Percentiles rank a stretch among this genome's conserved stretches.
Conservation (phyloP, 1,140 invertebrate genomes). For the Bombus balteatus region DNA sequence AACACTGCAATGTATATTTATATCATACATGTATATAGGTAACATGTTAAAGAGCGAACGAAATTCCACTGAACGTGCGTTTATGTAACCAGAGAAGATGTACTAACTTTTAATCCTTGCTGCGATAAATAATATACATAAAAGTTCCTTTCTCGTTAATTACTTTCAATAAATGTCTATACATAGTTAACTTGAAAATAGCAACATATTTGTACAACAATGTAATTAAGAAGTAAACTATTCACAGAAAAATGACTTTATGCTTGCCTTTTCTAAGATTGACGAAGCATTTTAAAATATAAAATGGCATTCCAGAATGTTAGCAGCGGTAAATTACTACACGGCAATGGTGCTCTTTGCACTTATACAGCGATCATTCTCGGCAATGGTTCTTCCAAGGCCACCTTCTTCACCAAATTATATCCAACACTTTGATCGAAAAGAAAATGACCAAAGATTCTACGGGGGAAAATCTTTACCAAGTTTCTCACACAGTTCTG, state of each 20-base stretch:
- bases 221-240: neutral
- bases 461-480: conserved; percentile 62
- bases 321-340: conserved; percentile 52
- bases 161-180: no score
- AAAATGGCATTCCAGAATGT: conserved; percentile 69
- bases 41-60: no score
- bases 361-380: conserved; percentile 63
- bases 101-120: no score
- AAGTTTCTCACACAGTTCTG: conserved; percentile 68
- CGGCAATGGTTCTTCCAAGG: conserved; percentile 79
- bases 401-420: conserved; percentile 78
- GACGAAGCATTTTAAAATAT: neutral
- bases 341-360: conserved; percentile 62
- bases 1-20: neutral
- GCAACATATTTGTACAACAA: neutral
- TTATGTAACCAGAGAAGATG: no score
- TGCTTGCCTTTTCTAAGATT: neutral
- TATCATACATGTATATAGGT: neutral
- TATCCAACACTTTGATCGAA: conserved; percentile 67
- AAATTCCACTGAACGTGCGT: no score
- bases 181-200: no score
- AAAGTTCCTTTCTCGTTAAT: no score
- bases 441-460: conserved; percentile 33
- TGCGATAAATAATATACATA: no score
- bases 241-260: neutral